phyloP scores from a whole-genome alignment of 2,888 invertebrate species.

The Reticulitermes lucifugus region DNA sequence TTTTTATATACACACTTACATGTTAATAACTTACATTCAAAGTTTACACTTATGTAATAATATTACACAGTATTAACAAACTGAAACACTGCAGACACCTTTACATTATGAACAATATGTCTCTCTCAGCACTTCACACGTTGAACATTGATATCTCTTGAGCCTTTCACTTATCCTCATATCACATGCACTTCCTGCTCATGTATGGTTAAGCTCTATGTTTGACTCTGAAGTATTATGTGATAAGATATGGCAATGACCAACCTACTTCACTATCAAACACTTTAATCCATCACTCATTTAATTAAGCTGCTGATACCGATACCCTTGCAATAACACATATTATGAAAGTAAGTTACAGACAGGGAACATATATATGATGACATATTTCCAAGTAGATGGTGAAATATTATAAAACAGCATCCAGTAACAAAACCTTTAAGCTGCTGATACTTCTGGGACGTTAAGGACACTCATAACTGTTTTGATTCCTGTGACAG shows the following conservation, averaged over 20 bases:
- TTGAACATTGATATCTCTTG: neutral
- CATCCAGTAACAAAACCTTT: too few species aligned
- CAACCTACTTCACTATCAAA: neutral
- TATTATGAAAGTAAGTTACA: neutral
- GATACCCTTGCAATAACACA: neutral
- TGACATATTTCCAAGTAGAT: too few species aligned
- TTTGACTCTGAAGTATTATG: neutral
- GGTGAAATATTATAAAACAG: too few species aligned
- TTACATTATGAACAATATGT: neutral
- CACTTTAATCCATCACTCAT: neutral
- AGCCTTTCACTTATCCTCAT: neutral
- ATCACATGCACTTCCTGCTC: neutral
- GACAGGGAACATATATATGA: neutral
- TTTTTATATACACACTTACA: neutral
- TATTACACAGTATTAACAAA: neutral
- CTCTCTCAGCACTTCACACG: neutral
- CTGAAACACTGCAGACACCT: neutral
- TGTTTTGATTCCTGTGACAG: slow-evolving; percentile 53
- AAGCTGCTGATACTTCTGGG: too few species aligned
- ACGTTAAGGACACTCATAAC: slow-evolving; percentile 26
- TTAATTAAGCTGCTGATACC: neutral
- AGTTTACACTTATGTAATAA: neutral
- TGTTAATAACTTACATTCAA: neutral
- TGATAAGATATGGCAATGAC: neutral
- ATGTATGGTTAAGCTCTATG: neutral